Conservation (phyloP, 2,888 invertebrate genomes). For the Acanthoscelides obtectus region DNA sequence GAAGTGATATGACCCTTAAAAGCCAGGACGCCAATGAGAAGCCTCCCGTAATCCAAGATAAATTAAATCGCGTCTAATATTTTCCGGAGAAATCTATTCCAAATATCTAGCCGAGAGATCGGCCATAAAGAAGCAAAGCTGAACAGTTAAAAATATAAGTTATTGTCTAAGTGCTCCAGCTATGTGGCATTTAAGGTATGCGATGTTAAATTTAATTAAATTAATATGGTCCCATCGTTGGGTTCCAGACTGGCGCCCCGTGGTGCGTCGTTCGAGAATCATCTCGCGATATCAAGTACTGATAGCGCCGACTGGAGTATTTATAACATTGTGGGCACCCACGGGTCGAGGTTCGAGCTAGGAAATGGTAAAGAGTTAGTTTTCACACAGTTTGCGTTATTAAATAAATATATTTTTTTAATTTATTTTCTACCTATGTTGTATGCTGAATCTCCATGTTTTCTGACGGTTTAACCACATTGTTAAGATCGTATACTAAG, state of each 20-base stretch:
- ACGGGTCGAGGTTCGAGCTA: not conserved
- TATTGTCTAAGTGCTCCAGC: slow-evolving; percentile 32
- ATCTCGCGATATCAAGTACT: not conserved
- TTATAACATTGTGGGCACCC: not conserved
- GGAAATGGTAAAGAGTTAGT: not conserved
- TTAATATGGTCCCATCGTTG: slow-evolving; percentile 39
- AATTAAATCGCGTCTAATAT: not conserved
- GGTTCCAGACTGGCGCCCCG: slow-evolving; percentile 38
- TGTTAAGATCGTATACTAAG: too few relatives aligned
- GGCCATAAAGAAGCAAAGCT: not conserved
- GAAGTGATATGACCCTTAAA: too few relatives aligned
- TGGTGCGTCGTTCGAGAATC: slow-evolving; percentile 23
- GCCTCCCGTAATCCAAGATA: not conserved
- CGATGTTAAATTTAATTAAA: slow-evolving; percentile 47
- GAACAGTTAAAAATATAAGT: slow-evolving; percentile 13
- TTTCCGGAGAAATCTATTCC: not conserved
- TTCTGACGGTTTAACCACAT: too few relatives aligned
- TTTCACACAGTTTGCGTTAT: not conserved
- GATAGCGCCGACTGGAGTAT: not conserved
- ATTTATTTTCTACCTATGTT: too few relatives aligned
- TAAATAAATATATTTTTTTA: too few relatives aligned
- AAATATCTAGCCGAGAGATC: not conserved
- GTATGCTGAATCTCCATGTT: too few relatives aligned
- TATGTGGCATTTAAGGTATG: slow-evolving; percentile 41
- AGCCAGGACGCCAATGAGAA: not conserved